Evolutionary conservation across 1,140 invertebrate species (phyloP).

Genomic region (Ridgeia piscesae): DNA sequence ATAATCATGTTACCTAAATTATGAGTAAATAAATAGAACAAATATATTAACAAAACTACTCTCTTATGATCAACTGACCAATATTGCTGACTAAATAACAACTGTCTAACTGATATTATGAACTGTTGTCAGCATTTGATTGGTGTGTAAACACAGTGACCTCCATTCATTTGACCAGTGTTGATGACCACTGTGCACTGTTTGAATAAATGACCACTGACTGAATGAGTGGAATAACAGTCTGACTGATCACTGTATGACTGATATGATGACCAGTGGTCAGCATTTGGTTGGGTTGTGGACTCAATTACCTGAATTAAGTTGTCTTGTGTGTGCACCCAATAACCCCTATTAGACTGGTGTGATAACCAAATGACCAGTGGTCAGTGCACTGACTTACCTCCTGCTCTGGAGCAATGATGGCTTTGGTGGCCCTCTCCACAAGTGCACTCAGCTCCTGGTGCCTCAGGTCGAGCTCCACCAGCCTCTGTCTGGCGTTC

Average conservation of each 20-base stretch:
- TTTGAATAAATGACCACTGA: too few relatives aligned
- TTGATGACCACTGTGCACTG: too few relatives aligned
- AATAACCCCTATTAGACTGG: neutral
- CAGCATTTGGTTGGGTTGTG: too few relatives aligned
- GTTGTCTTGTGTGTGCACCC: neutral
- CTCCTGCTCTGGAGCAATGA: slow-evolving; percentile 62
- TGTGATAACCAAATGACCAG: neutral
- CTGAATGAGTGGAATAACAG: too few relatives aligned
- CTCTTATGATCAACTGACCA: too few relatives aligned
- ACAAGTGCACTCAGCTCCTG: slow-evolving; percentile 79
- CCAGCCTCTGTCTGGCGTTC: slow-evolving; percentile 70
- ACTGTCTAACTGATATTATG: too few relatives aligned
- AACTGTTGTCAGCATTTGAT: neutral
- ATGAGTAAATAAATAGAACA: neutral
- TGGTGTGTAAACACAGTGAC: neutral
- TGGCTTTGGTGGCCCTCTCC: slow-evolving; percentile 70
- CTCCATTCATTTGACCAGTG: neutral
- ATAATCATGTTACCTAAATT: neutral
- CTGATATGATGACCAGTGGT: neutral
- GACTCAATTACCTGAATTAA: too few relatives aligned
- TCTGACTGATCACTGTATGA: too few relatives aligned
- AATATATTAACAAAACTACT: too few relatives aligned
- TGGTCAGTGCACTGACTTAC: slow-evolving; percentile 1
- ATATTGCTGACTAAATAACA: too few relatives aligned
- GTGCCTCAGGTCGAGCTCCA: slow-evolving; percentile 54